These are phyloP conservation scores for Vimba vimba DNA, from an alignment of 2,113 vertebrate genomes.

Conservation along the genomic window DNA sequence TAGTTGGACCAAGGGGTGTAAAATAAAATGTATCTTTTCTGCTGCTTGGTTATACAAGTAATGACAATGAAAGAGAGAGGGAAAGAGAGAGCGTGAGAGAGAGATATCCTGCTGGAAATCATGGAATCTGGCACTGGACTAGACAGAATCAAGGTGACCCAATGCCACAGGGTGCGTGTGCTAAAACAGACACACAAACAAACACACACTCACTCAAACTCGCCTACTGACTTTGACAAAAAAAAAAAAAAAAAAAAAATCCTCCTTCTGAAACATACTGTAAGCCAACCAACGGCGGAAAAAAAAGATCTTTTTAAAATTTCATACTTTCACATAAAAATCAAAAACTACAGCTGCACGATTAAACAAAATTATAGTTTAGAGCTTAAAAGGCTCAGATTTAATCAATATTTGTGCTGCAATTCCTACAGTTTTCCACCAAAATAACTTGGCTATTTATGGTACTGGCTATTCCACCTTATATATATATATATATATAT, in stretches of 20 bases:
- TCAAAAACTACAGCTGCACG: background rate
- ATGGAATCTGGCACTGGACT: slow-evolving; percentile 38
- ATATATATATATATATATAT: too few species aligned
- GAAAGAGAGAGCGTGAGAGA: background rate
- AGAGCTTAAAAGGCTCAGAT: background rate
- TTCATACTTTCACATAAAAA: background rate
- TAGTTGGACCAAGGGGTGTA: slow-evolving; percentile 32
- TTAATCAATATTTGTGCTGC: too few species aligned
- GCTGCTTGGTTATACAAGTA: slow-evolving; percentile 37
- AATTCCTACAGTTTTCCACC: background rate
- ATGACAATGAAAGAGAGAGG: slow-evolving; percentile 30
- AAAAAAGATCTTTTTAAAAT: background rate
- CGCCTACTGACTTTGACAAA: slow-evolving; percentile 11
- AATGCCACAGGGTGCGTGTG: slow-evolving; percentile 10
- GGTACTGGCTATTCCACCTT: too few species aligned
- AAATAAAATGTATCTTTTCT: slow-evolving; percentile 47
- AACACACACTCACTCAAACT: slow-evolving; percentile 42
- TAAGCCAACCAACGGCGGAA: background rate
- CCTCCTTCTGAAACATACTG: background rate
- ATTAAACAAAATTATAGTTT: background rate
- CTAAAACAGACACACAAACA: slow-evolving; percentile 33
- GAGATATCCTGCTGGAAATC: slow-evolving; percentile 33
- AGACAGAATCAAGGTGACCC: slow-evolving; percentile 47
- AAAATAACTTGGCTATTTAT: background rate
- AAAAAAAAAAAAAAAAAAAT: background rate